These are phyloP conservation scores for Heliconius aoede DNA, from an alignment of 2,888 invertebrate genomes.

Conservation along the genomic window DNA sequence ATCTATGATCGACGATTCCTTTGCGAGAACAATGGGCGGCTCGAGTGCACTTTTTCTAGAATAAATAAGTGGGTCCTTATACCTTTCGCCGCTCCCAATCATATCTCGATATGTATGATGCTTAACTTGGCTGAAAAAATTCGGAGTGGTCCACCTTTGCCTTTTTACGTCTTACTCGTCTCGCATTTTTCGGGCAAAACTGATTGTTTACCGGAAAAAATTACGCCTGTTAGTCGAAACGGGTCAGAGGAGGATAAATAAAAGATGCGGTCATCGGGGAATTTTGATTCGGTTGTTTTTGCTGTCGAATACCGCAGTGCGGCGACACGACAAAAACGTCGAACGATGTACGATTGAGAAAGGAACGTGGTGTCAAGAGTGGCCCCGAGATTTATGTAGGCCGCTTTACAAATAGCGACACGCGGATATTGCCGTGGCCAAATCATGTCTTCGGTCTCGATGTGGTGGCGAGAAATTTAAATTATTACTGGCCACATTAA, in stretches of 20 bases:
- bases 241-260: slow-evolving; percentile 70
- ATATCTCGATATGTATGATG: slow-evolving; percentile 73
- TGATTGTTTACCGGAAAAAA: slow-evolving; percentile 84
- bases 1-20: slow-evolving; percentile 45
- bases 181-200: slow-evolving; percentile 82
- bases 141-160: slow-evolving; percentile 62
- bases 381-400: slow-evolving; percentile 63
- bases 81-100: slow-evolving; percentile 60
- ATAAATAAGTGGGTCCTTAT: slow-evolving; percentile 48
- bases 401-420: slow-evolving; percentile 55
- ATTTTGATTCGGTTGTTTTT: slow-evolving; percentile 82
- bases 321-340: slow-evolving; percentile 64
- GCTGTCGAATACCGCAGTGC: slow-evolving; percentile 68
- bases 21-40: slow-evolving; percentile 52
- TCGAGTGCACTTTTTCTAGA: slow-evolving; percentile 54
- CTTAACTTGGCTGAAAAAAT: slow-evolving; percentile 64
- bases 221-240: slow-evolving; percentile 81
- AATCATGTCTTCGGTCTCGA: not conserved
- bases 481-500: not conserved
- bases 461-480: not conserved
- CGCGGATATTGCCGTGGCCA: slow-evolving; percentile 26
- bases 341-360: slow-evolving; percentile 70
- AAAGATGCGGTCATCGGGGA: slow-evolving; percentile 76
- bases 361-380: slow-evolving; percentile 72
- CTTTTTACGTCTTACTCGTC: slow-evolving; percentile 80